Conservation (phyloP, 2,113 vertebrate genomes). For the Prietella phreatophila region DNA sequence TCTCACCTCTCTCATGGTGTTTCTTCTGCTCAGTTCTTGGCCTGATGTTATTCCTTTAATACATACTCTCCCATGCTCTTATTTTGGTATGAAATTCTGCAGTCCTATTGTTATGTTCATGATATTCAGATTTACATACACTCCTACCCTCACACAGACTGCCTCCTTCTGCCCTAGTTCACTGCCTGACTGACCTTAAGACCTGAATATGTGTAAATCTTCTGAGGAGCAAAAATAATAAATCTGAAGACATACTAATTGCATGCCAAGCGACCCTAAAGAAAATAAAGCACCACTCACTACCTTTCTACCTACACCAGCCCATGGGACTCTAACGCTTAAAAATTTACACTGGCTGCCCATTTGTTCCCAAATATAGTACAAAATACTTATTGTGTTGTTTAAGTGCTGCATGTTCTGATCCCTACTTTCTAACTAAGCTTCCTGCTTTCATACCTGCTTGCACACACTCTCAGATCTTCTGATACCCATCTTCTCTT, state of each 20-base stretch:
- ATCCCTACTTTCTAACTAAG: not conserved
- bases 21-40: not conserved
- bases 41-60: not conserved
- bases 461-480: not conserved
- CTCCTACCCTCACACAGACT: not conserved
- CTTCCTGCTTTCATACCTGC: not conserved
- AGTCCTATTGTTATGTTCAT: not conserved
- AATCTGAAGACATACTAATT: not conserved
- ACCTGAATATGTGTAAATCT: not conserved
- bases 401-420: not conserved
- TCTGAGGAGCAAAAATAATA: not conserved
- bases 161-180: not conserved
- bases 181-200: not conserved
- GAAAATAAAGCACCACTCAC: not conserved
- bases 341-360: not conserved
- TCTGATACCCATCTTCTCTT: not conserved
- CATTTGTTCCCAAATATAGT: not conserved
- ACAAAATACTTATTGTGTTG: not conserved
- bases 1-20: not conserved
- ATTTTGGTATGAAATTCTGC: not conserved
- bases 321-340: not conserved
- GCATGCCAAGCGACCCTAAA: not conserved
- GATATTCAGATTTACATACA: slow-evolving; percentile 2
- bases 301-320: not conserved
- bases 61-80: not conserved